Base-by-base conservation (phyloP, 2,888 invertebrate species). In the Aspidiotus destructor region DNA sequence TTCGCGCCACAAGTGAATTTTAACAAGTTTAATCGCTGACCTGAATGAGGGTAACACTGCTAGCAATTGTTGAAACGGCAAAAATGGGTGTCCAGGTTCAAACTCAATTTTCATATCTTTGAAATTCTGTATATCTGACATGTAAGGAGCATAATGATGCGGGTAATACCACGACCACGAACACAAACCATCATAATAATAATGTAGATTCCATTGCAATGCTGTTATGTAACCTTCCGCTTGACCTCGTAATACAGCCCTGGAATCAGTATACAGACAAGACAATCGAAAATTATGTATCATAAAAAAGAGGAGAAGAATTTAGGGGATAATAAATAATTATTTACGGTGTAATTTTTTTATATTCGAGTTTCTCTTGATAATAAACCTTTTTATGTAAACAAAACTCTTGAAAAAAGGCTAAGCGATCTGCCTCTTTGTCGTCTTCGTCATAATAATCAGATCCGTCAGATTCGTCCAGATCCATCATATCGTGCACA, bases 151-250 rank as follows among this genome's bases (percentile, higher is more conserved):
- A 78, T 98, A 99, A 78, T 99, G 97, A 76, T 92, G 91, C 0
- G 96, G 95, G 78, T 96, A 99, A 79, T 84, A 97, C 98, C 98
- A 99, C 42, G 92, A 90, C 99, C 99, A 99, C 0, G 95, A 96
- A 63, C 89, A 89, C 58, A 95, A 92, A 8, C 98, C 98, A 75
- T 92, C 87, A 79, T 95, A 98, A 78, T 99, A 99, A 78, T 99
- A 99, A 76, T 88, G 84, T 16, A 98, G 80, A 76, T 94, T 93
- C 98, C 98, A 99, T 75, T 98, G 97, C 62, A 99, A 86, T 0
- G 95, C 97, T 54, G 87, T 82, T 10, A 98, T 88, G 77, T 97
- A 99, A 62, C 89, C 86, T 75, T 88, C 86, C 0, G 94, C 91
- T 79, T 94, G 92, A 52, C 85, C 85, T 16, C 83, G 82, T 74